A percentile compares a stretch with the other conserved stretches of the same genome.
phyloP scores from a whole-genome alignment of 2,797 vertebrate species.

The Enteromius argenteus region DNA sequence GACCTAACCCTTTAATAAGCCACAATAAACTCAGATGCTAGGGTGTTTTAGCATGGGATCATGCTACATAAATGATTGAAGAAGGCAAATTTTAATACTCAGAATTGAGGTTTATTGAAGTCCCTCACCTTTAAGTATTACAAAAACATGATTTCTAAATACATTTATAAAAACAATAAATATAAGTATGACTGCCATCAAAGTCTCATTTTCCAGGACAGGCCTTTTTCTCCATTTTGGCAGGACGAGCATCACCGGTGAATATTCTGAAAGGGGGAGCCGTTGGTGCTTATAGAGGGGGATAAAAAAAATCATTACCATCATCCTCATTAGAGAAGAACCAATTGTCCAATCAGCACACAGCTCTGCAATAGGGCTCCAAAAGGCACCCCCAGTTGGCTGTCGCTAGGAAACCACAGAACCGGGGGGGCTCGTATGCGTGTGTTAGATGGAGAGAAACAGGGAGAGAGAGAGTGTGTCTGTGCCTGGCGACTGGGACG shows the following conservation, averaged over 20 bases:
- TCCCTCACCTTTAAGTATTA: not conserved
- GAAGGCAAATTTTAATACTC: not conserved
- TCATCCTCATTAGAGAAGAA: slow-evolving; percentile 81
- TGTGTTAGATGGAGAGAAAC: slow-evolving; percentile 71
- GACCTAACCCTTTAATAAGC: no score
- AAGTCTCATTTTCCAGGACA: slow-evolving; percentile 33
- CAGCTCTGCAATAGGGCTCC: slow-evolving; percentile 74
- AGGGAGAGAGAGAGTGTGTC: slow-evolving; percentile 46
- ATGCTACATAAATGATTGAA: not conserved
- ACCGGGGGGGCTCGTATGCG: slow-evolving; percentile 78
- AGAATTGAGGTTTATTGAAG: not conserved
- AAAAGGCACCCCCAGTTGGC: slow-evolving; percentile 77
- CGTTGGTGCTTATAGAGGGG: slow-evolving; percentile 72
- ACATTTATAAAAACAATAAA: not conserved
- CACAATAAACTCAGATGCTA: not conserved
- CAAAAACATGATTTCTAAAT: not conserved
- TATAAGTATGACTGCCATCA: not conserved
- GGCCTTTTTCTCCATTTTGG: slow-evolving; percentile 40
- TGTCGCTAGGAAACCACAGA: slow-evolving; percentile 86
- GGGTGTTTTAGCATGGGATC: not conserved
- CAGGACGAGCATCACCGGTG: slow-evolving; percentile 49
- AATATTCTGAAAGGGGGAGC: slow-evolving; percentile 63
- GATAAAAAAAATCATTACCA: slow-evolving; percentile 77
- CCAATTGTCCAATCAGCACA: slow-evolving; percentile 75
- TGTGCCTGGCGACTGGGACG: slow-evolving; percentile 56